Conservation (phyloP, 2,888 invertebrate species). For the Cheilosia urbana region DNA sequence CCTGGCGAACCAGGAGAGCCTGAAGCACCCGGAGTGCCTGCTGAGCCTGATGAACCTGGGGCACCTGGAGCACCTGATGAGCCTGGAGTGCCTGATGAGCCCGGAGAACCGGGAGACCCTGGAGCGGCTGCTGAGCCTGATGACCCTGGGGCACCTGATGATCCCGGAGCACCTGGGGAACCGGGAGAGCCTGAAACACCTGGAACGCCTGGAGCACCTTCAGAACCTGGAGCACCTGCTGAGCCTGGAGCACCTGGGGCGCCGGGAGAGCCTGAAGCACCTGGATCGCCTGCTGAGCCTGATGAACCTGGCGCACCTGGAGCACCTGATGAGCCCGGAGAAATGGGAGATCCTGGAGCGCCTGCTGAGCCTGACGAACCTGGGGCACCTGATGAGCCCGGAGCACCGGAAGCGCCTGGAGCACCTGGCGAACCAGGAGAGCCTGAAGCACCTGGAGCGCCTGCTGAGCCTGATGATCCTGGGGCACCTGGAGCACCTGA, state of each 20-base stretch:
- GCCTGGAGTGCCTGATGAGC: neutral
- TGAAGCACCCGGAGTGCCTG: no score
- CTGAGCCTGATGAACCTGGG: no score
- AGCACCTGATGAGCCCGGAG: no score
- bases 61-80: neutral
- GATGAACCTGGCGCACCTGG: neutral
- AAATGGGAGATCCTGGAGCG: neutral
- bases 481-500: no score
- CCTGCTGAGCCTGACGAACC: neutral
- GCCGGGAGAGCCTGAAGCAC: neutral
- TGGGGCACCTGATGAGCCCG: neutral
- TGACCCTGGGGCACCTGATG: neutral
- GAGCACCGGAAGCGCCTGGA: neutral
- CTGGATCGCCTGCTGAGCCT: neutral
- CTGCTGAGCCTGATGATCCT: slow-evolving; percentile 1
- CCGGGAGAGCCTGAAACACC: no score
- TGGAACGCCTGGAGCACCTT: no score
- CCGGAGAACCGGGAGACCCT: neutral
- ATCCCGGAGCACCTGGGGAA: no score
- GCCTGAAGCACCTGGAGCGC: no score
- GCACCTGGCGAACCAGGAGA: no score
- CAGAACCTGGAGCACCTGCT: neutral
- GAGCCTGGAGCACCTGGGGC: no score
- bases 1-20: no score
- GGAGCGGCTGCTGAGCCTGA: neutral